phyloP scores from a whole-genome alignment of 2,113 vertebrate species.

The Balaeniceps rex region DNA sequence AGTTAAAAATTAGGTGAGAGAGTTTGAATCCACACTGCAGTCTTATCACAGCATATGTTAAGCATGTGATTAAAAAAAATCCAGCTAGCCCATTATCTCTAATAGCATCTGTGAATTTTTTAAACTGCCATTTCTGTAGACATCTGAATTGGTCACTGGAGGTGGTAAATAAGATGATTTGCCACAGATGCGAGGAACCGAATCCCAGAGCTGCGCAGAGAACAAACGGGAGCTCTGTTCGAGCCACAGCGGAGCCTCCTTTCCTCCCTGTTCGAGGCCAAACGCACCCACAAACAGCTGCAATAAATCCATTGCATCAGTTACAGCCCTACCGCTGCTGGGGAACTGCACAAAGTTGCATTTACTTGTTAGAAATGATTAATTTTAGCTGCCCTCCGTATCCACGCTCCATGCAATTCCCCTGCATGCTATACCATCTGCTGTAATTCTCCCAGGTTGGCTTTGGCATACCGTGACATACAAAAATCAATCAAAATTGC shows the following conservation, averaged over 20 bases:
- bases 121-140: constrained; percentile 7
- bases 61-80: neutral
- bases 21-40: neutral
- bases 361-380: constrained; percentile 27
- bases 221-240: constrained; percentile 23
- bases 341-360: constrained; percentile 2
- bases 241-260: constrained; percentile 18
- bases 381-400: neutral
- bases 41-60: neutral
- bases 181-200: constrained; percentile 1
- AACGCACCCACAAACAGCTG: constrained; percentile 46
- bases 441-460: neutral
- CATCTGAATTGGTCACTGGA: constrained; percentile 35
- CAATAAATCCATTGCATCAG: constrained; percentile 27
- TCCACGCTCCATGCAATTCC: neutral
- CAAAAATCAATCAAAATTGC: constrained; percentile 8
- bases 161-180: constrained; percentile 59
- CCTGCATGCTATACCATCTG: neutral
- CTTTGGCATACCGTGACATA: neutral
- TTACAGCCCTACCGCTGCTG: neutral
- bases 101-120: constrained; percentile 7
- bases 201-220: constrained; percentile 2
- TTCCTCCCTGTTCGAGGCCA: neutral
- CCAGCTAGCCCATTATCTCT: neutral
- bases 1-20: neutral